A percentile compares a stretch with the other conserved stretches of the same genome.
phyloP scores from a whole-genome alignment of 2,888 invertebrate genomes.

The Helicoverpa assulta region DNA sequence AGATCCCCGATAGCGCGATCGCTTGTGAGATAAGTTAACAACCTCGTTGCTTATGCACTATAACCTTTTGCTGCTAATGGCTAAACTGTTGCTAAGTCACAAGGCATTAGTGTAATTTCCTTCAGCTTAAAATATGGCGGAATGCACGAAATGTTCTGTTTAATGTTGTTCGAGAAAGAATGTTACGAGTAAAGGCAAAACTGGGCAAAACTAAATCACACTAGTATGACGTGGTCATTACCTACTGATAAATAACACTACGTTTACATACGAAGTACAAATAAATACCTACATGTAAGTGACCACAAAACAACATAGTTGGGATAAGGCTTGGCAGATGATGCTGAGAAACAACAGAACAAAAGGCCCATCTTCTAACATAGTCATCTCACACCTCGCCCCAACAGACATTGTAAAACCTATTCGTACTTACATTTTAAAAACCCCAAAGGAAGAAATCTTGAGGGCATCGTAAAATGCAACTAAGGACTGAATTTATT shows the following conservation, averaged over 20 bases:
- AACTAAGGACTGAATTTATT: conserved; percentile 47
- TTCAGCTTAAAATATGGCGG: conserved; percentile 21
- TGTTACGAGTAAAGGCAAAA: too few species aligned
- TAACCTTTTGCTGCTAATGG: conserved; percentile 43
- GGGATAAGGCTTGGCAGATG: too few species aligned
- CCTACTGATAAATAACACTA: too few species aligned
- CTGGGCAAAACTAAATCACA: too few species aligned
- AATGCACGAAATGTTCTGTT: conserved; percentile 2
- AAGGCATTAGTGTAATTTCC: conserved; percentile 40
- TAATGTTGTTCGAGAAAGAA: neutral
- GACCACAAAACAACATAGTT: too few species aligned
- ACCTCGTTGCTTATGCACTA: conserved; percentile 48
- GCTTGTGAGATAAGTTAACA: conserved; percentile 38
- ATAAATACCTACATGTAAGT: too few species aligned
- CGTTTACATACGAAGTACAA: too few species aligned
- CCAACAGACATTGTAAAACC: conserved; percentile 17
- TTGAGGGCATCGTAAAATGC: conserved; percentile 49
- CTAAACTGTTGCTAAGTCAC: conserved; percentile 46
- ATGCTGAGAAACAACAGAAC: neutral
- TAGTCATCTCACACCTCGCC: neutral
- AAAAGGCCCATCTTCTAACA: neutral
- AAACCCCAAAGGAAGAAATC: conserved; percentile 43
- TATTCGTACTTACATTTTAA: conserved; percentile 39
- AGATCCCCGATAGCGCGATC: conserved; percentile 44
- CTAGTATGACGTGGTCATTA: too few species aligned